These are phyloP conservation scores for Bombus sibiricus DNA, from an alignment of 1,140 invertebrate species.

Conservation along the genomic window DNA sequence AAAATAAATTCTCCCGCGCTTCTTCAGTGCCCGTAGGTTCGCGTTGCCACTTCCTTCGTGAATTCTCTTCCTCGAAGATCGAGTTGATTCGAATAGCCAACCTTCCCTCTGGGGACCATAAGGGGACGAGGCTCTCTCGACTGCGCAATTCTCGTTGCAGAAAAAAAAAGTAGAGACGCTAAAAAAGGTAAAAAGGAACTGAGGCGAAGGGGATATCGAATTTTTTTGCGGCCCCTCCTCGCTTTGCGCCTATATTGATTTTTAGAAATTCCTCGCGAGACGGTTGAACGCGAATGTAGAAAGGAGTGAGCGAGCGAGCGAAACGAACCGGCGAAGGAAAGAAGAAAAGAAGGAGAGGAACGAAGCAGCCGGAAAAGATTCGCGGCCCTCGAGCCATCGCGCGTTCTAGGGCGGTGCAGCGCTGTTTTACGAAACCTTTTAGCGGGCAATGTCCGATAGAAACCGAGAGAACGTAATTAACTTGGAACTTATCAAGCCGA, in stretches of 20 bases:
- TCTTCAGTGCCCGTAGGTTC: constrained; percentile 37
- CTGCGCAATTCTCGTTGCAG: constrained; percentile 52
- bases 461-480: constrained; percentile 22
- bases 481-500: constrained; percentile 5
- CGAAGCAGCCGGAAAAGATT: constrained; percentile 57
- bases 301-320: constrained; percentile 45
- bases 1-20: constrained; percentile 69
- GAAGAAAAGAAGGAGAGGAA: constrained; percentile 51
- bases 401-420: constrained; percentile 28
- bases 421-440: constrained; percentile 35
- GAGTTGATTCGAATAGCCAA: constrained; percentile 51
- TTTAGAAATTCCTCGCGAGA: constrained; percentile 77
- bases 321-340: constrained; percentile 43
- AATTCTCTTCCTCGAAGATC: constrained; percentile 63
- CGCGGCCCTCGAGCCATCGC: background rate
- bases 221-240: constrained; percentile 64
- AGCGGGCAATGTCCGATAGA: constrained; percentile 12
- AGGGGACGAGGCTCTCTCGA: constrained; percentile 40
- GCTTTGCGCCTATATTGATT: constrained; percentile 77
- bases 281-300: constrained; percentile 54
- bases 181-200: constrained; percentile 41
- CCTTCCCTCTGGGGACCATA: constrained; percentile 34
- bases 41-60: constrained; percentile 46
- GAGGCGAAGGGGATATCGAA: constrained; percentile 64
- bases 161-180: constrained; percentile 43